A percentile compares a stretch with the other conserved stretches of the same genome.
Conservation (phyloP, 2,113 vertebrate species). For the Rhabdornis inornatus region DNA sequence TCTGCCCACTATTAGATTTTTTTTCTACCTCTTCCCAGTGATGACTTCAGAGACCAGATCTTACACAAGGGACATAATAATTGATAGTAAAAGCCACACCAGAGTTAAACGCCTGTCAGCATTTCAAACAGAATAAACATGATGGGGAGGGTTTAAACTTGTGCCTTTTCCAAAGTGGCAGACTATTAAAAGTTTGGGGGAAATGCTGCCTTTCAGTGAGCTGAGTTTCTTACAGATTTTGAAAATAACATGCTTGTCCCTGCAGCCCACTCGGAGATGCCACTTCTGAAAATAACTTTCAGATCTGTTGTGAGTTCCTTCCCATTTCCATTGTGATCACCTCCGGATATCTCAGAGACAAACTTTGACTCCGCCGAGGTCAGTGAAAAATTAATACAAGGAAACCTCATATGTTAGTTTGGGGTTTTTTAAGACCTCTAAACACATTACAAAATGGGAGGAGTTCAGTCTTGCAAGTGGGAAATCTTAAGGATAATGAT, state of each 20-base stretch:
- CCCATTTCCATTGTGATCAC: not conserved
- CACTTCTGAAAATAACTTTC: not conserved
- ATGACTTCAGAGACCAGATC: constrained; percentile 10
- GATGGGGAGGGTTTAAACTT: not conserved
- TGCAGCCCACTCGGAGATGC: not conserved
- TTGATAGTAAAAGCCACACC: not conserved
- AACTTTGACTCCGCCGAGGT: not conserved
- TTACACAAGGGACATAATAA: not conserved
- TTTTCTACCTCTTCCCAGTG: not conserved
- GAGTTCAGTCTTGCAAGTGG: not conserved
- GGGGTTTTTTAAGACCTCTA: not conserved
- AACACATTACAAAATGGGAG: not conserved
- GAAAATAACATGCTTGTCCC: not conserved
- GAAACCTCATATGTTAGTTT: not conserved
- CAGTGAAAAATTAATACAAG: not conserved
- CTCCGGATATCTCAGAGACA: not conserved
- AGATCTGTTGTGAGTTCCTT: not conserved
- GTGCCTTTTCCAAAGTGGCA: not conserved
- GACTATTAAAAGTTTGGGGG: not conserved
- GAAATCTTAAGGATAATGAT: not conserved
- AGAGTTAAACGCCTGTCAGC: not conserved
- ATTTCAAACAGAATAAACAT: not conserved
- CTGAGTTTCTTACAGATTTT: not conserved
- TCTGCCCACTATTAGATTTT: not conserved
- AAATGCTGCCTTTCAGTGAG: not conserved